Evolutionary conservation across 1,140 invertebrate genomes (phyloP), one percentile per base, ranked within the genome.

Genomic region (Phymorhynchus buccinoides): DNA sequence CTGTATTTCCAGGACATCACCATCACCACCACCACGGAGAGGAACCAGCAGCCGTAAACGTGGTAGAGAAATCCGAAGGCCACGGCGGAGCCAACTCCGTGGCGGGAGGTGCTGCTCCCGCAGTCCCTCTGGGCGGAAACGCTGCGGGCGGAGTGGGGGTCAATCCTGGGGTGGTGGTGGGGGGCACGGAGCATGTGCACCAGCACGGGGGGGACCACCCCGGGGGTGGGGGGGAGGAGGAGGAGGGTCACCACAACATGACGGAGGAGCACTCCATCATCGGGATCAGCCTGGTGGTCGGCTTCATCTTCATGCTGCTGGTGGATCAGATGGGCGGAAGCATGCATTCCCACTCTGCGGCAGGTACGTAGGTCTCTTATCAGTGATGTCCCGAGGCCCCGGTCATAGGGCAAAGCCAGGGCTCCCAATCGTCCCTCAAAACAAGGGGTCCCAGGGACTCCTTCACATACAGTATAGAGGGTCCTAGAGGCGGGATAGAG

Each of bases 261-360:
- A 83, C 82, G 14, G 90, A 91, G 78, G 88, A 90, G 37, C 92
- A 93, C 86, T 90, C 90, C 27, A 81, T 90, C 16, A 96, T 97
- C 89, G 96, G 97, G 68, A 92, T 96, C 41, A 95, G 96, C 44
- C 94, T 97, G 48, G 95, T 97, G n/a, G 90, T 96, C 48, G 96
- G 98, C 30, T 99, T 99, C 94, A 95, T 99, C 32, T 98, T 99
- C 91, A 99, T 99, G 99, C 94, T 99, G 78, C 92, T 99, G 14
- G 96, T 99, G 3, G 99, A 99, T 94, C 97, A 99, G 89, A 93
- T 94, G 56, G 91, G 94, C 84, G 95, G 94, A 35, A 90, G 93
- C 80, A 52, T 87, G 30, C 91, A 91, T 82, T 84, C 86, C 14
- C 90, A 91, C 86, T 87, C 85, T 18, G 71, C 80, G 9, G 18